Base-by-base conservation (phyloP, 2,797 vertebrate species). In the Masticophis lateralis region DNA sequence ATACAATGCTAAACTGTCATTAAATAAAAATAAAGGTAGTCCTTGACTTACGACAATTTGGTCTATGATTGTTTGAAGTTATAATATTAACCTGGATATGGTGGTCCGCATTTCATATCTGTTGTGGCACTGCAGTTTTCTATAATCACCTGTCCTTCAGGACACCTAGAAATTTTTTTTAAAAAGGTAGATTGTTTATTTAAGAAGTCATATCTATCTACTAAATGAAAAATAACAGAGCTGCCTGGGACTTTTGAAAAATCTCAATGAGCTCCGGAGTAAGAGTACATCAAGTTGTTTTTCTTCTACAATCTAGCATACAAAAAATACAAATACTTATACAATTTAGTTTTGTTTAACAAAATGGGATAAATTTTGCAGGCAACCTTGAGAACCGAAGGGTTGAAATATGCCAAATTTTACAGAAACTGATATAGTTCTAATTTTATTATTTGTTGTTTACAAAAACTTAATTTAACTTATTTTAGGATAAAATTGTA, bases 111-210 rank as follows among this genome's bases (percentile, higher is more conserved):
- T 66, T 94, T 13, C 0, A 88, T 12, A 8, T 94, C 87, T 0
- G 0, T 5, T 0, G 95, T 95, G 59, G 93, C 92, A 7, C 53
- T 97, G 94, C 97, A 98, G 0, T 55, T 57, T 1, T 0, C 32
- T 0, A 25, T 0, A 0, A 32, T 13, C 37, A 88, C n/a, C 51
- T 91, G 90, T 7, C 74, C 91, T 0, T 95, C 22, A 0, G 88
- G 95, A 60, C 95, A 97, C 37, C 97, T 98, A 92, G 9, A 91
- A 61, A 14, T 88, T 57, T 91, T 14, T 86, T 53, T 12, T 2
- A 88, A n/a, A n/a, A 32, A 32, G 59, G 74, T 90, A 0, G 1
- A 69, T 51, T 93, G 86, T 16, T 9, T 90, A n/a, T 94, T 3
- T 12, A 92, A 51, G 47, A 5, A 43, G 0, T 0, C 3, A 90